Base-by-base conservation (phyloP, 1,140 invertebrate species). In the Nautilus pompilius region DNA sequence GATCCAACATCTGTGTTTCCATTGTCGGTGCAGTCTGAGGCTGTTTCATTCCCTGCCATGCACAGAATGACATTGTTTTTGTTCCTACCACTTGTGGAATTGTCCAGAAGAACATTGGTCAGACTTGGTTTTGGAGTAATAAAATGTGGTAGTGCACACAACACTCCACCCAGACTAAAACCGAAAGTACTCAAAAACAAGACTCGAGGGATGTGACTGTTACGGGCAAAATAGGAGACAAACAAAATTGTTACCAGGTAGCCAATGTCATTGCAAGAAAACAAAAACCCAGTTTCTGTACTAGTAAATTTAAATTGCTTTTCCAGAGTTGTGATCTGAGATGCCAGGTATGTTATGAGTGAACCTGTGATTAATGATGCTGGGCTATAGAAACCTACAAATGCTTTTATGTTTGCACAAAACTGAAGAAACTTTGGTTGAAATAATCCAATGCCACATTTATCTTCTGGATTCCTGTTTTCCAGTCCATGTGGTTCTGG, bases 201-300 rank as follows among this genome's bases (percentile, higher is more conserved):
- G 26, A 63, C 28, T 6, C 64, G 55, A 3, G 72, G 72, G 2
- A 71, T 66, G 60, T 73, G 67, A 0, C 64, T 56, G 17, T 46
- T 57, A 15, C 58, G 46, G 8, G 70, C 64, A 20, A 66, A 51
- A 49, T 70, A 67, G 53, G 70, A 65, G 33, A 66, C 61, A 22
- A 74, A 60, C 2, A 74, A 59, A 24, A 69, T 62, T 33, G 49
- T 58, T 15, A 59, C 55, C 3, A 66, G 65, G 13, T 61, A 72
- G 1, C 70, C 72, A 10, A 74, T 67, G 28, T 74, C 70, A 45
- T 72, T 74, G 28, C 66, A 63, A 1, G 66, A 66, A 64, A 74
- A 58, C n/a, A 74, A 58, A 13, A 70, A 51, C 0, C 72, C 72
- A 6, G 68, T 68, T 59, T 72, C 60, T 13, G 60, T 54, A 22